Evolutionary conservation across 64 coral and sea anemone species (phyloP), one percentile per base, ranked within the genome.

Genomic region (Stylophora pistillata): DNA sequence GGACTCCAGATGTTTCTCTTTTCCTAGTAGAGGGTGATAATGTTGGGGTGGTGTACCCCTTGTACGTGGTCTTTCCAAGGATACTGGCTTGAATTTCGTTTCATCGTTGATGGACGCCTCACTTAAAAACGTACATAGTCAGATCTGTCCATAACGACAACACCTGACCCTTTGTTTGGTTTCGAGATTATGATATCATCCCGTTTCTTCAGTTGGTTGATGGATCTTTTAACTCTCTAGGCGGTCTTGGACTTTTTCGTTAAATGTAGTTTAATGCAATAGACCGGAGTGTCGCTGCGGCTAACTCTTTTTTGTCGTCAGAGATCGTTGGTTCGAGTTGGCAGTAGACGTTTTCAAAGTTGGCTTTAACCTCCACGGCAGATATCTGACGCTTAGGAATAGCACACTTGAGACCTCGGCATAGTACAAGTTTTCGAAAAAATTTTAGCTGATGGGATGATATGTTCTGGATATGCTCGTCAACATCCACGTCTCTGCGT

Each of bases 141-240:
- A 11, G 47, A 81, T 27, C 27, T 57, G 6, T 41, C 6, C 37
- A 41, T 41, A 3, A 81, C 56, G 47, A 81, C 56, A 14, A 81
- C 78, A 25, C 78, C 78, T 20, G 78, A 81, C 2, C 79, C 79
- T 30, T 82, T 82, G 32, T 82, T 57, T 82, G 79, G 79, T 82
- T 62, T 82, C 15, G 79, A 64, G 15, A 63, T 61, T 27, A 63
- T 13, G 58, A 82, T 82, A 28, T 82, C 79, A 16, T 82, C 79
- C 9, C 79, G 54, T 29, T 30, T 23, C 26, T 78, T 82, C 59
- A 82, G 27, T 58, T 63, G 54, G 25, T 63, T 30, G 79, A 82
- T 61, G 55, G 79, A n/a, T n/a, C n/a, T n/a, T n/a, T n/a, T n/a
- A n/a, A n/a, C n/a, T n/a, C n/a, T n/a, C n/a, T n/a, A n/a, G n/a